Percentiles rank a stretch among this genome's conserved stretches.
These are phyloP conservation scores for Idaea biselata DNA, from an alignment of 2,888 invertebrate species.

Conservation along the genomic window DNA sequence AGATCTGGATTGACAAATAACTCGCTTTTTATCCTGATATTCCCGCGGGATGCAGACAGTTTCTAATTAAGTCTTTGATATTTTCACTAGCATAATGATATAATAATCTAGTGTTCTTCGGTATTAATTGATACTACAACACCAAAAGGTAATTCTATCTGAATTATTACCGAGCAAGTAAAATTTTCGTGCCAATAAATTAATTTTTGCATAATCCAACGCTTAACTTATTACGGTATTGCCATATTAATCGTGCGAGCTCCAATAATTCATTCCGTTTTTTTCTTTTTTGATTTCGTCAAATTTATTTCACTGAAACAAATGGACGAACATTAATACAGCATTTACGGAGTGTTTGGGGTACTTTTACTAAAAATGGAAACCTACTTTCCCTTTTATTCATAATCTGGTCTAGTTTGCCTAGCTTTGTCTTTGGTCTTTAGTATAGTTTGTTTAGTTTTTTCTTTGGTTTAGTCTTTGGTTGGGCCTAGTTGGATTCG, in stretches of 20 bases:
- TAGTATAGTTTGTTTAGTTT: too few species aligned
- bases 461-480: too few species aligned
- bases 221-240: constrained; percentile 37
- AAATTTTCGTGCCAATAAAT: constrained; percentile 14
- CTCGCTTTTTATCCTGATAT: too few species aligned
- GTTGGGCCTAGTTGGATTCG: too few species aligned
- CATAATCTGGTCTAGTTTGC: neutral
- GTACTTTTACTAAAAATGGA: neutral
- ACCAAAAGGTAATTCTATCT: too few species aligned
- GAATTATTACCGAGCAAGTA: neutral
- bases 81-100: too few species aligned
- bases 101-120: too few species aligned
- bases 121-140: too few species aligned
- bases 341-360: constrained; percentile 49
- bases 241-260: constrained; percentile 42
- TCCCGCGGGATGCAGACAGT: too few species aligned
- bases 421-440: too few species aligned
- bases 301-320: constrained; percentile 66
- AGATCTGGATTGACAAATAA: too few species aligned
- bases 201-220: constrained; percentile 24
- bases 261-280: constrained; percentile 50
- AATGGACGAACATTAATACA: constrained; percentile 58
- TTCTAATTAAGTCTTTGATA: too few species aligned
- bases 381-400: neutral
- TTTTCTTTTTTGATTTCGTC: constrained; percentile 62